These are phyloP conservation scores for Drosophila bocki DNA, from an alignment of 1,140 invertebrate species.

Conservation along the genomic window DNA sequence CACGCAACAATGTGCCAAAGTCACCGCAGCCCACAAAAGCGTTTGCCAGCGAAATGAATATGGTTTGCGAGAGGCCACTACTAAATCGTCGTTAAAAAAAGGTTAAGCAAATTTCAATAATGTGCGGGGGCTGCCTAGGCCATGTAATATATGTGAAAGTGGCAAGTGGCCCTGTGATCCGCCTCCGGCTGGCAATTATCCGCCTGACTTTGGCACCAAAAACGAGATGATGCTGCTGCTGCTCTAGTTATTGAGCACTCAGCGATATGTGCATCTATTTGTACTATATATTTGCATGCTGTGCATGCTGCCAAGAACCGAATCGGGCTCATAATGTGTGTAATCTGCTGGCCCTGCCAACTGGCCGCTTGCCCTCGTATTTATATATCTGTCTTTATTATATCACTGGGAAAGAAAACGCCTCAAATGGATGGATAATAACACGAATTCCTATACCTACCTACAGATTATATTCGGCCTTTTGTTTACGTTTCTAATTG, in stretches of 20 bases:
- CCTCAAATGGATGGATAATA: not conserved
- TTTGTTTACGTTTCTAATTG: conserved; percentile 65
- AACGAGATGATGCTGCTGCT: conserved; percentile 24
- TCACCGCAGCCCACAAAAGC: conserved; percentile 30
- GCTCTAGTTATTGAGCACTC: conserved; percentile 36
- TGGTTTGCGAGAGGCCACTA: conserved; percentile 50
- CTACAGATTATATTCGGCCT: conserved; percentile 37
- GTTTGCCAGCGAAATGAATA: conserved; percentile 42
- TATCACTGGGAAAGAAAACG: conserved; percentile 1
- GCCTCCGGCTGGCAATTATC: conserved; percentile 61
- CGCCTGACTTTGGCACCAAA: conserved; percentile 69
- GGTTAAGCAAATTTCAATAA: conserved; percentile 59
- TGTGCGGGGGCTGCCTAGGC: conserved; percentile 53
- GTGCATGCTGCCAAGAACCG: conserved; percentile 33
- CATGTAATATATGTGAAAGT: conserved; percentile 44
- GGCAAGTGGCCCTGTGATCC: conserved; percentile 55
- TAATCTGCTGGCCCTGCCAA: conserved; percentile 35
- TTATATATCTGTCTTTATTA: conserved; percentile 24
- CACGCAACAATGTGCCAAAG: conserved; percentile 18
- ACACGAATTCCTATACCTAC: conserved; percentile 40
- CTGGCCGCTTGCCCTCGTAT: conserved; percentile 32
- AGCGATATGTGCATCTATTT: conserved; percentile 4
- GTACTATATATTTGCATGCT: conserved; percentile 13
- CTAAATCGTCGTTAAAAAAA: conserved; percentile 51
- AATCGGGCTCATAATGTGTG: conserved; percentile 26